phyloP scores from a whole-genome alignment of 2,797 vertebrate species.

The Buceros bicornis region DNA sequence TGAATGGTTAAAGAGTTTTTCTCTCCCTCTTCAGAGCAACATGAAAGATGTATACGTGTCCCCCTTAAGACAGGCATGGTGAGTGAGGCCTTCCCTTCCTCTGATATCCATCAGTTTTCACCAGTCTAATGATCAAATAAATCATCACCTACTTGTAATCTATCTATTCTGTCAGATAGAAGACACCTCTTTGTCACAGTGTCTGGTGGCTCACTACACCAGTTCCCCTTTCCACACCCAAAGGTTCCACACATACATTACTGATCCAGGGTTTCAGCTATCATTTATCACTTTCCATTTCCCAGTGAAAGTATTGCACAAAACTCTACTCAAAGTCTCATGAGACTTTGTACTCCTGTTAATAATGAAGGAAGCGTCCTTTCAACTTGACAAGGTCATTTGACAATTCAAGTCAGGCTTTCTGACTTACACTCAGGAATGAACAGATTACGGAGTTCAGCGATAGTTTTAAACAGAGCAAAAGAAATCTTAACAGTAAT shows the following conservation, averaged over 20 bases:
- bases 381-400: background rate
- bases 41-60: background rate
- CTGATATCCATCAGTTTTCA: background rate
- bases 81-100: background rate
- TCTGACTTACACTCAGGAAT: background rate
- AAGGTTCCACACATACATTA: background rate
- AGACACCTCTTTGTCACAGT: background rate
- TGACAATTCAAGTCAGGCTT: background rate
- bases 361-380: background rate
- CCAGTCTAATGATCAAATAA: conserved; percentile 40
- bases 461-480: background rate
- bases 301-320: background rate
- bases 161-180: background rate
- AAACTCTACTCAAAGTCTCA: background rate
- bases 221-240: background rate
- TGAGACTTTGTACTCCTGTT: background rate
- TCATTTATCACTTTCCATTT: conserved; percentile 1
- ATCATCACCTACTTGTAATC: conserved; percentile 7
- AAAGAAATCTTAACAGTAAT: background rate
- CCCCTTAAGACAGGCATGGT: background rate
- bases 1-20: background rate
- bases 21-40: background rate
- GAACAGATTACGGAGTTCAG: background rate
- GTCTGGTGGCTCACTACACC: background rate
- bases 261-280: background rate